A percentile compares a stretch with the other conserved stretches of the same genome.
Conservation (phyloP, 2,888 invertebrate genomes). For the Labia minor region DNA sequence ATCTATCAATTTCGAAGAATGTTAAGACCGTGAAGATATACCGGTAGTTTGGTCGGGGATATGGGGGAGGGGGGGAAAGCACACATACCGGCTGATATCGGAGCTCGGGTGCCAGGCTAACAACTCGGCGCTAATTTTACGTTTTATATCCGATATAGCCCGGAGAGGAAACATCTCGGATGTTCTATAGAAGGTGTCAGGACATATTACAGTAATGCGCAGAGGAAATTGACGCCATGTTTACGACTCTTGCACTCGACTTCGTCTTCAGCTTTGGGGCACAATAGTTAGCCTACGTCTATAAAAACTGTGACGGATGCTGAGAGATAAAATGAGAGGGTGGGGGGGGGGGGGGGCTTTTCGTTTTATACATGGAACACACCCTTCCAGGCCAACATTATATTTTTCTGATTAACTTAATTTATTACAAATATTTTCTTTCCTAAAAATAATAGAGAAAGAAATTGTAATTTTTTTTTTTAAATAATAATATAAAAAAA, state of each 20-base stretch:
- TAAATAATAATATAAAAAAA: no score
- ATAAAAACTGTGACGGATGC: neutral
- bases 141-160: neutral
- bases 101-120: neutral
- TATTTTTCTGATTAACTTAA: no score
- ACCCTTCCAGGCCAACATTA: no score
- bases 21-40: neutral
- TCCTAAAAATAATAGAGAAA: no score
- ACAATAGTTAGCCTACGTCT: neutral
- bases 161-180: slow-evolving; percentile 3
- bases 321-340: neutral
- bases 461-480: no score
- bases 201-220: slow-evolving; percentile 1
- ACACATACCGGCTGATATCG: no score
- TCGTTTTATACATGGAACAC: no score
- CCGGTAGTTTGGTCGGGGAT: no score
- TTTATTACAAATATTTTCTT: no score
- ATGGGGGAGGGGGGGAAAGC: neutral
- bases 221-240: slow-evolving; percentile 2
- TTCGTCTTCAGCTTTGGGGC: neutral
- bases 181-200: slow-evolving; percentile 13
- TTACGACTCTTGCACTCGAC: slow-evolving; percentile 13
- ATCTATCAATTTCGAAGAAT: neutral
- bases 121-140: slow-evolving; percentile 6
- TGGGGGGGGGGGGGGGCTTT: no score